Percentiles rank a stretch among this genome's conserved stretches.
Conservation (phyloP, 2,888 invertebrate genomes). For the Mystacides longicornis region DNA sequence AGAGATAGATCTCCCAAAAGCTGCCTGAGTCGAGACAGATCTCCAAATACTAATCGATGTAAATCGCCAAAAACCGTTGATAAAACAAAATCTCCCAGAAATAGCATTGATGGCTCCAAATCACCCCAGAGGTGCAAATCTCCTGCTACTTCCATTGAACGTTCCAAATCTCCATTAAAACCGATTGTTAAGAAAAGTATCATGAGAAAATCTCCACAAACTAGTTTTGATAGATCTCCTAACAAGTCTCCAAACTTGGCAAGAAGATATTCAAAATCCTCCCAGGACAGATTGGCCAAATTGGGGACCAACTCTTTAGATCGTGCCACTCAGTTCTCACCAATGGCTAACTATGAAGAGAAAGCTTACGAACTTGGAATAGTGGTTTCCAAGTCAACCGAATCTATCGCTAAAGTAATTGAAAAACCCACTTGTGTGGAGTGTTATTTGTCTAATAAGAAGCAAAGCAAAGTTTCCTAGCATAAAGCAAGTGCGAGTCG, state of each 20-base stretch:
- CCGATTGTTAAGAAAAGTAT: slow-evolving; percentile 47
- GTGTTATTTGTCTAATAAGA: slow-evolving; percentile 60
- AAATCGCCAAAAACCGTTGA: slow-evolving; percentile 35
- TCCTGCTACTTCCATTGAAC: slow-evolving; percentile 39
- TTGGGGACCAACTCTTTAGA: slow-evolving; percentile 47
- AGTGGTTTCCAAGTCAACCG: slow-evolving; percentile 50
- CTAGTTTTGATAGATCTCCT: slow-evolving; percentile 45
- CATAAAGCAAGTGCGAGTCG: slow-evolving; percentile 53
- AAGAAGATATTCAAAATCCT: slow-evolving; percentile 39
- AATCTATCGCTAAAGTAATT: slow-evolving; percentile 49
- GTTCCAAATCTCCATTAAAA: slow-evolving; percentile 40
- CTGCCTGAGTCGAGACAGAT: slow-evolving; percentile 50
- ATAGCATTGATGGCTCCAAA: slow-evolving; percentile 29
- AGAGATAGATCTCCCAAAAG: slow-evolving; percentile 19
- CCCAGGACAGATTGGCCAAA: slow-evolving; percentile 41
- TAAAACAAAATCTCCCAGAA: slow-evolving; percentile 33
- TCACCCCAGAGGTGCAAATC: slow-evolving; percentile 33
- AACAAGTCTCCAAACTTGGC: slow-evolving; percentile 44
- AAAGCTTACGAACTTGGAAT: slow-evolving; percentile 49
- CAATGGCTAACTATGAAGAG: slow-evolving; percentile 45
- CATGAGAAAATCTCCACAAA: slow-evolving; percentile 41
- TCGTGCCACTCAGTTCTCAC: slow-evolving; percentile 45
- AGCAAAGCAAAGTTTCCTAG: slow-evolving; percentile 54
- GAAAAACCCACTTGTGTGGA: slow-evolving; percentile 68
- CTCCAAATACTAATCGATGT: slow-evolving; percentile 43